These are phyloP conservation scores for Epistrophe grossulariae DNA, from an alignment of 2,888 invertebrate species.

Conservation along the genomic window DNA sequence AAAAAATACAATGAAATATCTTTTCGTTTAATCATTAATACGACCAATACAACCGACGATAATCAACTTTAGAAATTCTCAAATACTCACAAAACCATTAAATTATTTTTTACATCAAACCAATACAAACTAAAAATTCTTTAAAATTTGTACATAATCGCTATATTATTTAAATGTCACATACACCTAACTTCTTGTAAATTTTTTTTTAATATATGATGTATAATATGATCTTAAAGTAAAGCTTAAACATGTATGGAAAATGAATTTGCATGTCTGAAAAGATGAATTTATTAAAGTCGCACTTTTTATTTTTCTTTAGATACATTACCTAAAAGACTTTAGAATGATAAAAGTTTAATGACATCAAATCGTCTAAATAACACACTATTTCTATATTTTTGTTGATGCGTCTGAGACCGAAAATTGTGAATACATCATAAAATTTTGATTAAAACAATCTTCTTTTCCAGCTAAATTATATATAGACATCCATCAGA, in stretches of 20 bases:
- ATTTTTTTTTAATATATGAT: too few species aligned
- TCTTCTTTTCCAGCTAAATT: background rate
- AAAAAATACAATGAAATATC: too few species aligned
- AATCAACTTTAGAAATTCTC: too few species aligned
- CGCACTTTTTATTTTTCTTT: background rate
- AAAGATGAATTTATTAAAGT: background rate
- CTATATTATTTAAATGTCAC: too few species aligned
- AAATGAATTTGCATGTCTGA: background rate
- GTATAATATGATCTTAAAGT: background rate
- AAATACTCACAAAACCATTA: too few species aligned
- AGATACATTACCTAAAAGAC: background rate
- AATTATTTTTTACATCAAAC: too few species aligned
- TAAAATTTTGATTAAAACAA: slow-evolving; percentile 29
- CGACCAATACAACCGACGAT: too few species aligned
- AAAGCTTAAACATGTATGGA: background rate
- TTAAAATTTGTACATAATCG: too few species aligned
- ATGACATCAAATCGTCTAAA: slow-evolving; percentile 3
- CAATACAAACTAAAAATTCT: too few species aligned
- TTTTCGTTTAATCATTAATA: too few species aligned
- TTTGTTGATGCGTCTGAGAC: background rate
- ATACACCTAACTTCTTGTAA: too few species aligned
- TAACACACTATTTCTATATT: background rate
- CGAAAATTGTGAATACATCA: background rate
- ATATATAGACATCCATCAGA: background rate
- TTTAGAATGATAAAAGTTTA: background rate